Evolutionary conservation across 1,140 invertebrate genomes (phyloP), one percentile per base, ranked within the genome.

Genomic region (Parapsyche elsis): DNA sequence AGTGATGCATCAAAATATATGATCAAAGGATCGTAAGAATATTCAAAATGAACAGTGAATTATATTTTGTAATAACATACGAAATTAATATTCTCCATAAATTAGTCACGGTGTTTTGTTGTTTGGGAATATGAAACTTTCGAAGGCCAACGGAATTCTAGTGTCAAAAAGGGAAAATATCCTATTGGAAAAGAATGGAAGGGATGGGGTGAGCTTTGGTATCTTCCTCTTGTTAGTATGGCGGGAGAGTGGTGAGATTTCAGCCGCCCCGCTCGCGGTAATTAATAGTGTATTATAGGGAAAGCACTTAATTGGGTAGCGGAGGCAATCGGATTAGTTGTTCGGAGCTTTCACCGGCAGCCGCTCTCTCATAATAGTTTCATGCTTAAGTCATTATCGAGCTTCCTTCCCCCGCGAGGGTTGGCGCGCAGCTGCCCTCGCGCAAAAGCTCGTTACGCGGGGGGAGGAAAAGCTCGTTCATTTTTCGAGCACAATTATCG

Each of bases 301-400:
- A 57, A 49, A 49, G 46, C 49, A 57, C 73, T 75, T 75, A 75
- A 75, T 75, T 75, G 73, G 73, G 73, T 75, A 75, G 73, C 73
- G 49, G 64, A 75, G 73, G 73, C 73, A 75, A 75, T 75, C 73
- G 73, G 73, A 75, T 75, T 75, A 75, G 73, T 75, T 75, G 73
- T 75, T 75, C 44, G 73, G 16, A 75, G 73, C 73, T 75, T 75
- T 75, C 73, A 75, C 44, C 46, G 49, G 45, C 73, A 57, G 73
- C 49, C 73, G 73, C 16, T 75, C 49, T 75, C 73, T 75, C 73
- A 75, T 75, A 75, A 75, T 75, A 75, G 73, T 75, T 75, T 75
- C 73, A 75, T 75, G 73, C 73, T 75, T 75, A 75, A 75, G 73
- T 75, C 73, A 75, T 75, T 75, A 75, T 75, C 73, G 73, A 75